Percentiles rank a stretch among this genome's conserved stretches.
Conservation (phyloP, 2,797 vertebrate species). For the Sparidentex hasta region DNA sequence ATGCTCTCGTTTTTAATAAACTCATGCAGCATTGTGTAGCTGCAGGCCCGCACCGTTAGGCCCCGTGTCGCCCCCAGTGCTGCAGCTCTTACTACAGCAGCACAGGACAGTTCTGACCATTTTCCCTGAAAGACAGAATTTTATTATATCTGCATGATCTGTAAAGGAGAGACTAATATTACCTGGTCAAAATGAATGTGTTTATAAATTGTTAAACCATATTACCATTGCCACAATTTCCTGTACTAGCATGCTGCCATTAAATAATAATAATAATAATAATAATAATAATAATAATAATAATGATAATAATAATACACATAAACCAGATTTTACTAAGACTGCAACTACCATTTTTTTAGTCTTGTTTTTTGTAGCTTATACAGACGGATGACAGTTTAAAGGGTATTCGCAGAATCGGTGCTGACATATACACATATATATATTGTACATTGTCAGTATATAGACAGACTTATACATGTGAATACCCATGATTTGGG, state of each 20-base stretch:
- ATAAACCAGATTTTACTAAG: background rate
- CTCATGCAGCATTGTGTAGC: background rate
- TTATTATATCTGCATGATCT: conserved; percentile 4
- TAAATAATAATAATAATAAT: background rate
- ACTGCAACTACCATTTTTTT: background rate
- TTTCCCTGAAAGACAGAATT: conserved; percentile 1
- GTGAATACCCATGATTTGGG: background rate
- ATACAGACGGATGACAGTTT: background rate
- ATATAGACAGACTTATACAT: background rate
- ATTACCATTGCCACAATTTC: no score
- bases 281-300: background rate
- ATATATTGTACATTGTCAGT: background rate
- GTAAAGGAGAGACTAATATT: background rate
- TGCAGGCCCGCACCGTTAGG: conserved; percentile 37
- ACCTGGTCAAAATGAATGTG: background rate
- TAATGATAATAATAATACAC: background rate
- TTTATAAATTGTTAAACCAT: background rate
- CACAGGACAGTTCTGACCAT: background rate
- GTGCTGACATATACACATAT: no score
- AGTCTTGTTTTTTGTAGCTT: background rate
- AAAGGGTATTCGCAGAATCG: background rate
- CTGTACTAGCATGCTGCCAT: no score
- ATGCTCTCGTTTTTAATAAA: conserved; percentile 29
- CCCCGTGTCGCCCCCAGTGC: background rate
- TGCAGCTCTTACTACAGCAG: background rate